phyloP scores from a whole-genome alignment of 2,888 invertebrate species.

The Melinaea marsaeus region DNA sequence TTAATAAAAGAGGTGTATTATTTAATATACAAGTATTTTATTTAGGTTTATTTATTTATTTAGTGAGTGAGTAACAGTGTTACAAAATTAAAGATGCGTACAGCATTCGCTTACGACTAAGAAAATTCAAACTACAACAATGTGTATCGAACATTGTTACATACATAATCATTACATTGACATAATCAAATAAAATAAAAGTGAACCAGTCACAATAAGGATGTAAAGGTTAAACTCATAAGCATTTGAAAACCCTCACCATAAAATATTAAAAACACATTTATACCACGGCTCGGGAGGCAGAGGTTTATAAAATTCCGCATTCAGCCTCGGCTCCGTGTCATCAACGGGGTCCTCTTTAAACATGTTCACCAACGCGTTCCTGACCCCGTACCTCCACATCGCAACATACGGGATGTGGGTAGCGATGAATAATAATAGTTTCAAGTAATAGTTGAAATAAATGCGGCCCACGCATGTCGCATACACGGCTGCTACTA shows the following conservation, averaged over 20 bases:
- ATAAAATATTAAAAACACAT: constrained; percentile 10
- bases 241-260: constrained; percentile 2
- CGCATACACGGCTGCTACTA: constrained; percentile 42
- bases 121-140: no score
- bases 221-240: no score
- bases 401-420: constrained; percentile 48
- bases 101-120: no score
- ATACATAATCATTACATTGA: no score
- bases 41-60: no score
- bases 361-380: constrained; percentile 23
- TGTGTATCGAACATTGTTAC: no score
- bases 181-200: no score
- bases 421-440: constrained; percentile 69
- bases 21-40: no score
- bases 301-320: constrained; percentile 25
- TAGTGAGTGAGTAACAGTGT: no score
- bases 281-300: constrained; percentile 23
- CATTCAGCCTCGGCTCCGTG: constrained; percentile 20
- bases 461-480: constrained; percentile 70
- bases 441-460: constrained; percentile 79
- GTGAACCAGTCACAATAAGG: no score
- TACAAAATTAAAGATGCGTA: no score
- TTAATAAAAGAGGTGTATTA: no score
- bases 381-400: constrained; percentile 24
- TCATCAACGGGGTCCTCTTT: constrained; percentile 25